Percentiles rank a stretch among this genome's conserved stretches.
Conservation (phyloP, 2,888 invertebrate genomes). For the Rhopalosiphum nymphaeae region DNA sequence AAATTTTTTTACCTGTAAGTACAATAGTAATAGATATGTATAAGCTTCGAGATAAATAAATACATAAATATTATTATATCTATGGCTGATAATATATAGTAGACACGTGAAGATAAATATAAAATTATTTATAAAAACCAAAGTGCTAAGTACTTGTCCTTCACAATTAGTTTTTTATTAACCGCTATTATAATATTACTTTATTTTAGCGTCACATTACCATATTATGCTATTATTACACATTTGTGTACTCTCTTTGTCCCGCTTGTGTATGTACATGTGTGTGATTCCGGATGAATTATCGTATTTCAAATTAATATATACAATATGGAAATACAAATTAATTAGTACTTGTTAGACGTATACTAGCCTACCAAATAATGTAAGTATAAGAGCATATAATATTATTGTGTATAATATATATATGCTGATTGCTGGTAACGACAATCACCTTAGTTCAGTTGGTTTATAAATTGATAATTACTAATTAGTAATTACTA, state of each 20-base stretch:
- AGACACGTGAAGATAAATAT: no score
- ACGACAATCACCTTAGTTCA: background rate
- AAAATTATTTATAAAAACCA: no score
- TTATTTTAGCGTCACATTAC: background rate
- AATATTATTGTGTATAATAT: background rate
- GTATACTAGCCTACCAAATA: background rate
- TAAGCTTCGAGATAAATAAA: no score
- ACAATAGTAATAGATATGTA: no score
- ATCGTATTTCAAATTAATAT: background rate
- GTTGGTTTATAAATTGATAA: background rate
- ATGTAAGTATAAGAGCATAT: background rate
- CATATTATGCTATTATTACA: background rate
- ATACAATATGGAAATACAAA: constrained; percentile 25
- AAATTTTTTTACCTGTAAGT: no score
- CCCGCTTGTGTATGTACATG: background rate
- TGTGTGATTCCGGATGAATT: constrained; percentile 35
- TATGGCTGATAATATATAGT: no score
- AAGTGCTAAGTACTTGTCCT: no score
- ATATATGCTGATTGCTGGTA: background rate
- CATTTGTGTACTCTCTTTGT: background rate
- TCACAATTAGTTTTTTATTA: background rate
- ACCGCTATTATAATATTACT: background rate
- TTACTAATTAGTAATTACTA: constrained; percentile 11
- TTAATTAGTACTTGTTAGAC: constrained; percentile 15
- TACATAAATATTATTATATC: no score